These are phyloP conservation scores for Paratrypauchen microcephalus DNA, from an alignment of 2,797 vertebrate genomes.

Conservation along the genomic window DNA sequence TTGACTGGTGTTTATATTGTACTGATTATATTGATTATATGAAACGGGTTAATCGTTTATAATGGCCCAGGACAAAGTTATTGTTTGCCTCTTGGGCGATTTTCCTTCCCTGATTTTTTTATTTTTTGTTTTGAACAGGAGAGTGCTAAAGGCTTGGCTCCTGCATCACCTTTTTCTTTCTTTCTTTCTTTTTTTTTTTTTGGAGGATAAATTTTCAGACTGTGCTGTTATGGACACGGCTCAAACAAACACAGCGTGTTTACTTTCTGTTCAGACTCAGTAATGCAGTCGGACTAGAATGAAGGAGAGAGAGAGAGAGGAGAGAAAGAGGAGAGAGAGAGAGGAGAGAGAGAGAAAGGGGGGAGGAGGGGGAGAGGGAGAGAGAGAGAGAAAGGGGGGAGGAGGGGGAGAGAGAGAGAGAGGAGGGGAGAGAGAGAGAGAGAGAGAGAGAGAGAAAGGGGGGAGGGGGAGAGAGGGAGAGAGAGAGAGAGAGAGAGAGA, in stretches of 20 bases:
- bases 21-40: too few relatives aligned
- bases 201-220: neutral
- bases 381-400: neutral
- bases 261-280: neutral
- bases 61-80: too few relatives aligned
- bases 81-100: too few relatives aligned
- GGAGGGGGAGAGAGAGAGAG: neutral
- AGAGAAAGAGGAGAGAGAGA: neutral
- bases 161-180: too few relatives aligned
- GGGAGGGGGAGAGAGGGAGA: neutral
- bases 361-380: too few relatives aligned
- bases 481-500: too few relatives aligned
- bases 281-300: constrained; percentile 6
- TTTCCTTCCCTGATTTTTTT: too few relatives aligned
- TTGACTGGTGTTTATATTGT: too few relatives aligned
- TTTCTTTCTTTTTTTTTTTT: neutral
- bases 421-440: neutral
- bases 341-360: neutral
- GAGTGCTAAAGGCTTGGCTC: too few relatives aligned
- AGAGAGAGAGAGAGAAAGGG: neutral
- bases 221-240: neutral
- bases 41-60: too few relatives aligned
- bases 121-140: too few relatives aligned
- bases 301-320: neutral
- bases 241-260: neutral